Evolutionary conservation across 2,797 vertebrate genomes (phyloP), one percentile per base, ranked within the genome.

Genomic region (Cygnus olor): DNA sequence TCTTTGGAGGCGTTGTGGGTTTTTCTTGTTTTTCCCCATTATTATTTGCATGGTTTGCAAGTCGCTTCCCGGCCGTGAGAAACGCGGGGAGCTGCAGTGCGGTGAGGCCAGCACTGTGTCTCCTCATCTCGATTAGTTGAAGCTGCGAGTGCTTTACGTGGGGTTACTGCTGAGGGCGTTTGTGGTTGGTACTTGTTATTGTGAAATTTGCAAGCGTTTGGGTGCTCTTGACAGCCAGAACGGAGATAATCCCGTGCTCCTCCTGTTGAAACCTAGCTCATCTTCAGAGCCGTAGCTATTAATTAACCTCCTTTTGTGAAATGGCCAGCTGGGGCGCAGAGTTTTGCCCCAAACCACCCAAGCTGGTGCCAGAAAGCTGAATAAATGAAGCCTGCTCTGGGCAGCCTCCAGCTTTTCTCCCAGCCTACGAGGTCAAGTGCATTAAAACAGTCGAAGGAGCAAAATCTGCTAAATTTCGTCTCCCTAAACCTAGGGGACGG

Each of bases 361-460:
- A 32, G 7, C 5, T 10, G 12, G 2, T 56, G 28, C 44, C 28
- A 5, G 22, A 21, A 49, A 15, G 25, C 16, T 2, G 9, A 20
- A 30, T 21, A 10, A 61, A 78, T n/a, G 38, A 51, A 51, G 22
- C 38, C 10, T 14, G 6, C 5, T 66, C 53, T 44, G 68, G 42
- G 10, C 8, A 47, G 16, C 60, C 11, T 1, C 32, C 83, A 60
- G 22, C 47, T 54, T 25, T 9, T 22, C 14, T 8, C 13, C 66
- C 25, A 22, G 20, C 3, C 32, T 14, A 1, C 12, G 6, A 11
- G 8, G 28, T 16, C 22, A 6, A 3, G 0, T 4, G 0, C 32
- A 8, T 11, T 32, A 7, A 68, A 61, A 14, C 2, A 8, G 8
- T 6, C 2, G 3, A 78, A 56, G 28, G 65, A 49, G 58, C 25